These are phyloP conservation scores for Psittacus erithacus DNA, from an alignment of 2,113 vertebrate species.

Conservation along the genomic window DNA sequence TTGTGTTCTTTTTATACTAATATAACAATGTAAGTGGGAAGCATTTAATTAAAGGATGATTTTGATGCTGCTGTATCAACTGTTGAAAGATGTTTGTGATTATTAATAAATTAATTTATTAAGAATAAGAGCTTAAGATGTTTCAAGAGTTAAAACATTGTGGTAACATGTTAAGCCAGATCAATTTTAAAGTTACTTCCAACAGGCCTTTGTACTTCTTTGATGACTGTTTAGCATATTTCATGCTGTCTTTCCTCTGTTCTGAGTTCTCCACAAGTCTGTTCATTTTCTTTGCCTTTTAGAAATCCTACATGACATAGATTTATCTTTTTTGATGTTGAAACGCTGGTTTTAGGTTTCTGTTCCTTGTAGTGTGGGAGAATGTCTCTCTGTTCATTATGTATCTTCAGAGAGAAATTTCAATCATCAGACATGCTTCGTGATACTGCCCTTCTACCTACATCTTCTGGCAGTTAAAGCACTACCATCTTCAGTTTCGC, in stretches of 20 bases:
- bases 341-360: background rate
- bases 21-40: background rate
- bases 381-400: background rate
- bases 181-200: background rate
- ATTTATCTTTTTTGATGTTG: background rate
- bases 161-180: background rate
- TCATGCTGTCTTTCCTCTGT: background rate
- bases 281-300: background rate
- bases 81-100: background rate
- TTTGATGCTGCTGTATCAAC: background rate
- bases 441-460: background rate
- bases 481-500: background rate
- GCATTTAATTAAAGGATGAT: background rate
- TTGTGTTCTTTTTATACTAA: background rate
- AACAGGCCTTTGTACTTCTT: background rate
- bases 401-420: background rate
- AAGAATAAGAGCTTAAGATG: background rate
- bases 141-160: background rate
- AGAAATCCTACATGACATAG: background rate
- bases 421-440: background rate
- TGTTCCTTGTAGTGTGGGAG: background rate
- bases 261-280: background rate
- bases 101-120: background rate
- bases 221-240: background rate
- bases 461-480: background rate